Base-by-base conservation (phyloP, 1,140 invertebrate species). In the Leucophenga varia region DNA sequence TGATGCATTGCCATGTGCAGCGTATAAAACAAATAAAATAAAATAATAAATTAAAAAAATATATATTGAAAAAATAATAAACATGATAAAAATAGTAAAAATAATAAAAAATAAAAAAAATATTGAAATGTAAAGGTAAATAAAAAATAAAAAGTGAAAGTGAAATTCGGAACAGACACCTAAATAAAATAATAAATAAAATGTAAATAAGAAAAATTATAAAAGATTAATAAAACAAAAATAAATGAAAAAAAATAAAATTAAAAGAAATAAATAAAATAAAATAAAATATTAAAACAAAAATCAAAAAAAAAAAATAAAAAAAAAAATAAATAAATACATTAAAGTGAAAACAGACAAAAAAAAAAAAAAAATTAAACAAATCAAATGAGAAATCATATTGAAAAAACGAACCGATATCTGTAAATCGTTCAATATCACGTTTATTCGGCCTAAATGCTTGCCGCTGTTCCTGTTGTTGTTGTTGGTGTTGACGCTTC, bases 331-430 rank as follows among this genome's bases (percentile, higher is more conserved):
- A n/a, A 34, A 34, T 8, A 13, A 4, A 34, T 8, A 34, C 8
- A 34, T 6, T 8, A 34, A n/a, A 34, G n/a, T 14, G 13, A n/a
- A 8, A 34, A 34, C 6, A 22, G 40, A 35, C 35, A 54, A 38
- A 39, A 12, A 19, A 41, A 40, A 46, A 55, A 47, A 57, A 37
- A 35, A n/a, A n/a, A n/a, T n/a, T n/a, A n/a, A n/a, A n/a, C n/a
- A n/a, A n/a, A n/a, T n/a, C n/a, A n/a, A n/a, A n/a, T n/a, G n/a
- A n/a, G n/a, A n/a, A n/a, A n/a, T n/a, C n/a, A n/a, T n/a, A 8
- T 30, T 30, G n/a, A 50, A 50, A 43, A 56, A 49, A 64, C 64
- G 52, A 64, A 57, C 64, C 59, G 57, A 55, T 47, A 47, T 49
- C 49, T 30, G 46, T 40, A 19, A 57, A 42, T 16, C 52, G 43